Base-by-base conservation (phyloP, 2,797 vertebrate genomes). In the Intellagama lesueurii region DNA sequence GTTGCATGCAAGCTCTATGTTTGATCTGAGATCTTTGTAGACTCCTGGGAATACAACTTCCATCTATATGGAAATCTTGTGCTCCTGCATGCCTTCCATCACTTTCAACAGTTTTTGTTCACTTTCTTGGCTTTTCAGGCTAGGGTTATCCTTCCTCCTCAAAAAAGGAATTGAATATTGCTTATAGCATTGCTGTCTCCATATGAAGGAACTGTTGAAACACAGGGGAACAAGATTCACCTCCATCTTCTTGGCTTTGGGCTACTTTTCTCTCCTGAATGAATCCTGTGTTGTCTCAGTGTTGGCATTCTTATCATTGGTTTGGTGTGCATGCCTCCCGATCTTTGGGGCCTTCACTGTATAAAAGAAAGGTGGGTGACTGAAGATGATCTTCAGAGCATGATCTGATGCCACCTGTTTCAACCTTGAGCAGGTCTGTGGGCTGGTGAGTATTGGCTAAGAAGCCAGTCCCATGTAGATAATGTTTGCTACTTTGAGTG, bases 1-100 rank as follows among this genome's bases (percentile, higher is more conserved):
- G 47, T 77, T 90, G 44, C 66, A 81, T 68, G 73, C 49, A 81
- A 40, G 44, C 73, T 81, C 78, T 56, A 44, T 81, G 70, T 86
- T 82, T 90, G 88, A 86, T 70, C 79, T 28, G 79, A 82, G 79
- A 83, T 82, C n/a, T 77, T 44, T 86, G 60, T 77, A 14, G 79
- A 77, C 89, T 72, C 79, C 64, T 86, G 80, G 79, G 79, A 83
- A 26, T 7, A 69, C 11, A 90, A 68, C 69, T 87, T 90, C 85
- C 64, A 90, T 90, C 79, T 90, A 86, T 77, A 83, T 87, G 60
- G 89, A 86, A 90, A 86, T 90, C 40, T 69, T 76, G 84, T 26
- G 26, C 60, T 90, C 75, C 76, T 90, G 70, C 28, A 81, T 86
- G 84, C 30, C 26, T 90, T 75, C 72, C 78, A 82, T 90, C 79